A percentile compares a stretch with the other conserved stretches of the same genome.
phyloP scores from a whole-genome alignment of 2,888 invertebrate species.

The Lochmaea capreae region DNA sequence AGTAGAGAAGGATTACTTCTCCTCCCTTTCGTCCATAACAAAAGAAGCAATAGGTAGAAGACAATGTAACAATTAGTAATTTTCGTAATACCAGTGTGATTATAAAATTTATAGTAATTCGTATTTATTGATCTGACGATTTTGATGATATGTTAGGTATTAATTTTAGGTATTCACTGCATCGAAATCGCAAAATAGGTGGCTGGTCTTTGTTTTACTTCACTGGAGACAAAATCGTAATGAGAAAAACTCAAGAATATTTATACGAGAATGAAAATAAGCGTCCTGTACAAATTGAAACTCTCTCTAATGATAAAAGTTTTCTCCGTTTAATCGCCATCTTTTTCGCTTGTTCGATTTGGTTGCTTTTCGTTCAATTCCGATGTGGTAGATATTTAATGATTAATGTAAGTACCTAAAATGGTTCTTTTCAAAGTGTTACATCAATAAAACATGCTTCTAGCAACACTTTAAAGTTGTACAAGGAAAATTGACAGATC shows the following conservation, averaged over 20 bases:
- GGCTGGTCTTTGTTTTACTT: conserved; percentile 73
- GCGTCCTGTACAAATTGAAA: conserved; percentile 82
- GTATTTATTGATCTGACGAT: not conserved
- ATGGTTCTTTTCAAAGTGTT: no score
- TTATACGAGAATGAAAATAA: conserved; percentile 75
- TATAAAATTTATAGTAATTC: no score
- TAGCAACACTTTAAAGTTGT: no score
- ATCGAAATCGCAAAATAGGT: conserved; percentile 45
- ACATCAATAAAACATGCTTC: no score
- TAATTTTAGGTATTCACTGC: conserved; percentile 40
- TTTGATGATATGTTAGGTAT: not conserved
- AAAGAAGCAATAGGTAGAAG: no score
- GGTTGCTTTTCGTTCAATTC: conserved; percentile 66
- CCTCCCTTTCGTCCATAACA: no score
- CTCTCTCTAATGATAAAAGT: conserved; percentile 71
- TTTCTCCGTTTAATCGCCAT: conserved; percentile 58
- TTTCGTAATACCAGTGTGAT: no score
- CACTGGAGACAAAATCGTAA: conserved; percentile 85
- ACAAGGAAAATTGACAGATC: no score
- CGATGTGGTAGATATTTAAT: conserved; percentile 74
- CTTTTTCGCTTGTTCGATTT: conserved; percentile 60
- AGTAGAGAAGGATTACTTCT: no score
- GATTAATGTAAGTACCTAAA: conserved; percentile 68
- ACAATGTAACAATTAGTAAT: no score
- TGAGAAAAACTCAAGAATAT: conserved; percentile 83